Evolutionary conservation across 2,888 invertebrate species (phyloP), one percentile per base, ranked within the genome.

Genomic region (Spodoptera littoralis): DNA sequence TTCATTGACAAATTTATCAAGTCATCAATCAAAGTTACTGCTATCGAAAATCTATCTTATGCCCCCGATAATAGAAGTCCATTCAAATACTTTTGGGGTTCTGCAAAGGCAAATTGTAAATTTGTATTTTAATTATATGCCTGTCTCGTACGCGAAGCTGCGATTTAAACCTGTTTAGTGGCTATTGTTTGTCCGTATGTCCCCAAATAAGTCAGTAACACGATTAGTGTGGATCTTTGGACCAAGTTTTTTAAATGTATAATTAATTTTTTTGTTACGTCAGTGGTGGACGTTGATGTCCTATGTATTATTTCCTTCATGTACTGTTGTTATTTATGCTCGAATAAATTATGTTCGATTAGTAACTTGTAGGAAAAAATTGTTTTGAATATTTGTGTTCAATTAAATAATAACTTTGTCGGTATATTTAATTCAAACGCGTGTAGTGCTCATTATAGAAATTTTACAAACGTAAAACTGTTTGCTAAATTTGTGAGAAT

Each of bases 141-240:
- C 84, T 76, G 90, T 91, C 92, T 87, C 91, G 92, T 91, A 80
- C 85, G 73, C 82, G 82, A 80, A 84, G 81, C 84, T 83, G 86
- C 90, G 91, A 89, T 92, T 92, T 90, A 90, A 92, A 92, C 90
- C 89, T 89, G 92, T 90, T 90, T 91, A 90, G 85, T 85, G 84
- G 79, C 86, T 84, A 90, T 91, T 90, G 90, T 88, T 81, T 85
- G 82, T 79, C 49, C 60, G 76, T 68, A 46, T 84, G 87, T 83
- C 83, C 83, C 85, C 87, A 87, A 90, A 88, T 88, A 81, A 65
- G 77, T 72, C 65, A 55, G 76, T 68, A 70, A 76, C 77, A 68
- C 83, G 84, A 86, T 88, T 86, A 84, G 85, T 80, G 77, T 80
- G 77, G 82, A 82, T 81, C 60, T 65, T 70, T 57, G 54, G 41